These are phyloP conservation scores for Dione juno DNA, from an alignment of 2,888 invertebrate species.

Conservation along the genomic window DNA sequence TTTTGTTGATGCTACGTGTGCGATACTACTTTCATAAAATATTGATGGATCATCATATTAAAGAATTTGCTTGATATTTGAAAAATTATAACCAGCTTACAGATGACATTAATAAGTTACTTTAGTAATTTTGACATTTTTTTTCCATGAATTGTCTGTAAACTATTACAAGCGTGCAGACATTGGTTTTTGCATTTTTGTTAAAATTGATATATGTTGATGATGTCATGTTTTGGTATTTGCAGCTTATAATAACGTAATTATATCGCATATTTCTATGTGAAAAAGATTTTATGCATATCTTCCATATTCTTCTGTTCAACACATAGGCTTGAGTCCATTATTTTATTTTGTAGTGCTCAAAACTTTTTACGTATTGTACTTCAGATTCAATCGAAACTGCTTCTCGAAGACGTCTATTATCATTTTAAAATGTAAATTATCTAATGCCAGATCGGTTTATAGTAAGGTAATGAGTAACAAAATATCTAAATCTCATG, in stretches of 20 bases:
- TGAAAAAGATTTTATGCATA: neutral
- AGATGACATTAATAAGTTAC: no score
- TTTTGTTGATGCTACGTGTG: conserved; percentile 36
- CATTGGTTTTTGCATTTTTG: no score
- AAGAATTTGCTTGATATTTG: conserved; percentile 3
- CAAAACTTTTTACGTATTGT: conserved; percentile 46
- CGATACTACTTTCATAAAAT: conserved; percentile 34
- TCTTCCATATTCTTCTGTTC: conserved; percentile 23
- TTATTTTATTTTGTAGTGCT: conserved; percentile 42
- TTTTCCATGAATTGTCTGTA: no score
- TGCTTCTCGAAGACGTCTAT: neutral
- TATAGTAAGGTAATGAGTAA: neutral
- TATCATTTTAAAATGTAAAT: neutral
- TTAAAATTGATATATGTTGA: neutral
- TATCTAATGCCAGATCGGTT: neutral
- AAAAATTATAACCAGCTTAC: neutral
- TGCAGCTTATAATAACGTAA: neutral
- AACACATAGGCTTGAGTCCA: conserved; percentile 37
- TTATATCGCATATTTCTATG: neutral
- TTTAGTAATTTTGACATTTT: no score
- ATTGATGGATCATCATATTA: conserved; percentile 21
- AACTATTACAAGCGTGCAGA: no score
- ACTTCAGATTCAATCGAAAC: conserved; percentile 44
- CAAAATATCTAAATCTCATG: neutral
- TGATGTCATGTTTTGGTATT: neutral